Evolutionary conservation across 2,888 invertebrate species (phyloP), one percentile per base, ranked within the genome.

Genomic region (Dioctria linearis): DNA sequence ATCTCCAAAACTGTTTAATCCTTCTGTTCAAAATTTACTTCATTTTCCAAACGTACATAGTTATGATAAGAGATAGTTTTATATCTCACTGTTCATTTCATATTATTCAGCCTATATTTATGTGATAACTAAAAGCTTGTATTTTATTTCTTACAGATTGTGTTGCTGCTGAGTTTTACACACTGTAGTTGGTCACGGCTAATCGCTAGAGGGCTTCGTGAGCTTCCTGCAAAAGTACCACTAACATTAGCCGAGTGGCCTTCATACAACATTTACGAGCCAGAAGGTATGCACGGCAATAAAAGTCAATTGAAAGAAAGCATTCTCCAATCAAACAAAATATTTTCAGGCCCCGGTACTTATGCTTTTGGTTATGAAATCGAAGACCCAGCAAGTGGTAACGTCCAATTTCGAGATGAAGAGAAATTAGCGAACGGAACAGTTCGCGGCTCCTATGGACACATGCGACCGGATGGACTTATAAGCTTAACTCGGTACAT

Each of bases 321-420:
- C 40, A 11, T 54, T 13, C 37, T 65, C 5, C 25, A 73, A 13
- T 11, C 6, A n/a, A 51, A 79, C 37, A 66, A 54, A 2, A 0
- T 46, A 11, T 54, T 11, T 54, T 67, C 80, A 40, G 92, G 92
- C 49, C 90, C 92, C 37, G 93, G 93, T 37, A 92, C 93, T 0
- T 95, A 95, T 86, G 91, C 93, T 0, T 95, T 93, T 86, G 94
- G 94, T 11, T 95, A 93, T 85, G 93, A 94, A 84, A 88, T 94
- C 5, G 90, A 92, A 57, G 94, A 95, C 86, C 89, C 91, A 0
- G 86, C 86, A 5, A 91, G 91, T 3, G 91, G 93, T 9, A 94
- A 95, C 84, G 90, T 91, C 5, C 95, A 95, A 86, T 95, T 92
- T 85, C 90, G 94, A 3, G 91, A 91, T 75, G 95, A 95, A 86